Percentiles rank a stretch among this genome's conserved stretches.
These are phyloP conservation scores for Agapostemon virescens DNA, from an alignment of 2,888 invertebrate species.

Conservation along the genomic window DNA sequence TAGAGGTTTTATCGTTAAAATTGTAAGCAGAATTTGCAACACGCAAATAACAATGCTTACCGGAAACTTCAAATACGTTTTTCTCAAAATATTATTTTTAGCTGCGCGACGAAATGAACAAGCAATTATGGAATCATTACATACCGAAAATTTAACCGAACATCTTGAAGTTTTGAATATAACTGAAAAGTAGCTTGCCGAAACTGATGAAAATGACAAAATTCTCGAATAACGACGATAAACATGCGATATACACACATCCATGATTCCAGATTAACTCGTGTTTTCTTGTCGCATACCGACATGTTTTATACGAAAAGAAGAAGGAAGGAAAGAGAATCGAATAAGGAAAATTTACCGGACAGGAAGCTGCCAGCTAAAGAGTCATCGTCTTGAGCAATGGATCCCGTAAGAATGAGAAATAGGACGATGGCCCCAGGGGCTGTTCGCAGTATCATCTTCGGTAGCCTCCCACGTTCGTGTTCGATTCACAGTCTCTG, in stretches of 20 bases:
- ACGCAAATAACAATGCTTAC: too few species aligned
- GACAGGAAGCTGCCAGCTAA: slow-evolving; percentile 91
- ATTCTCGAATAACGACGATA: neutral
- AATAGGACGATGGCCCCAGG: slow-evolving; percentile 68
- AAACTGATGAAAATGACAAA: neutral
- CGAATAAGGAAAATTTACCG: slow-evolving; percentile 81
- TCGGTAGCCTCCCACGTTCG: slow-evolving; percentile 47
- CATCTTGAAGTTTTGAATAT: neutral
- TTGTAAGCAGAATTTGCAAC: too few species aligned
- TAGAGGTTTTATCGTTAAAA: too few species aligned
- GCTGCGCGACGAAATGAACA: too few species aligned
- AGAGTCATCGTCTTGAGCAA: slow-evolving; percentile 85
- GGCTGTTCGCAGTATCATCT: slow-evolving; percentile 65
- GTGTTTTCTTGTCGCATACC: too few species aligned
- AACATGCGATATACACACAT: neutral
- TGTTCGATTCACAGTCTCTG: slow-evolving; percentile 19
- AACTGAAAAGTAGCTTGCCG: too few species aligned
- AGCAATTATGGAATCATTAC: neutral
- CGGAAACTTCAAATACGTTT: too few species aligned
- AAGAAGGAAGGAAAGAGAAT: neutral
- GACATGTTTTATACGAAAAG: neutral
- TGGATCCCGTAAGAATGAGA: slow-evolving; percentile 62
- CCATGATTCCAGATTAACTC: neutral
- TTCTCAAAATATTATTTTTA: too few species aligned
- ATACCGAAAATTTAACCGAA: neutral